These are phyloP conservation scores for Meiosimyza platycephala DNA, from an alignment of 2,888 invertebrate genomes.

Conservation along the genomic window DNA sequence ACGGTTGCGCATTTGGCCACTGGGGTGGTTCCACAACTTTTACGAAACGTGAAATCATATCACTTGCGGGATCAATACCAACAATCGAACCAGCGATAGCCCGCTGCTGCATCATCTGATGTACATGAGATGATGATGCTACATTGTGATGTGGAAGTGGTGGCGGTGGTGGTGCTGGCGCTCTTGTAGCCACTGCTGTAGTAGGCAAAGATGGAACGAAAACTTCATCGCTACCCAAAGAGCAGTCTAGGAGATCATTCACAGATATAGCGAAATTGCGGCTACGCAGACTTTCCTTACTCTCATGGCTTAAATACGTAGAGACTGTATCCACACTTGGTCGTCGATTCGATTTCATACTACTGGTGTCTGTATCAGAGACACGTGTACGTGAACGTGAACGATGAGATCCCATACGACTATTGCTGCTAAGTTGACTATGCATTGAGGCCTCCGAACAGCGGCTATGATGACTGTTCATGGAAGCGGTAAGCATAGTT, in stretches of 20 bases:
- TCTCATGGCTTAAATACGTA: slow-evolving; percentile 88
- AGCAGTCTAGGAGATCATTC: slow-evolving; percentile 78
- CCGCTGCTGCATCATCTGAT: slow-evolving; percentile 55
- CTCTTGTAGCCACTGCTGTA: slow-evolving; percentile 54
- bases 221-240: slow-evolving; percentile 79
- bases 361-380: slow-evolving; percentile 70
- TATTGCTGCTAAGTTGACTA: slow-evolving; percentile 52
- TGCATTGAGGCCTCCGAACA: slow-evolving; percentile 65
- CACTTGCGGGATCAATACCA: slow-evolving; percentile 68
- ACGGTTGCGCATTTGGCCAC: slow-evolving; percentile 78
- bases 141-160: slow-evolving; percentile 54
- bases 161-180: slow-evolving; percentile 61
- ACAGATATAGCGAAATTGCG: slow-evolving; percentile 69
- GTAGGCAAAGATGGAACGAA: slow-evolving; percentile 68
- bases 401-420: slow-evolving; percentile 63
- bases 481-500: slow-evolving; percentile 62
- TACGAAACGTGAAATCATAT: slow-evolving; percentile 77
- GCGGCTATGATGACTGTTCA: slow-evolving; percentile 65
- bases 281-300: slow-evolving; percentile 77
- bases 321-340: slow-evolving; percentile 90
- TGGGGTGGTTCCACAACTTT: slow-evolving; percentile 75
- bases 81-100: slow-evolving; percentile 68
- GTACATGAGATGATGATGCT: slow-evolving; percentile 46
- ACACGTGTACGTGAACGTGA: slow-evolving; percentile 66
- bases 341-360: slow-evolving; percentile 80